Conservation (phyloP, 2,888 invertebrate species). For the Pachliopta kotzebuea region DNA sequence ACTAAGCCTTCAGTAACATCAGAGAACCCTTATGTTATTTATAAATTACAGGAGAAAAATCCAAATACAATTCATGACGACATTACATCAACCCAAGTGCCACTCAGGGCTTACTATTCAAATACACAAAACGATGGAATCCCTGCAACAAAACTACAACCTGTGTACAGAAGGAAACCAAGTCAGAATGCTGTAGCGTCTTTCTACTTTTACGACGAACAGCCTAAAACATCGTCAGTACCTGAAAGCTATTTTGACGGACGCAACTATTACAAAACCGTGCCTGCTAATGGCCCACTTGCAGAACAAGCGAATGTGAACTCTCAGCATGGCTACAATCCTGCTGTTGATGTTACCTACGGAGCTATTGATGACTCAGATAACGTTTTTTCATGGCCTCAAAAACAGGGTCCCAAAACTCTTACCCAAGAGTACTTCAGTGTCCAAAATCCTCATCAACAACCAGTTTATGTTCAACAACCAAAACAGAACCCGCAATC, state of each 20-base stretch:
- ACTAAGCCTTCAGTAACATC: constrained; percentile 65
- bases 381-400: constrained; percentile 73
- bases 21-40: constrained; percentile 74
- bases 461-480: constrained; percentile 63
- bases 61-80: constrained; percentile 55
- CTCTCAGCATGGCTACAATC: constrained; percentile 57
- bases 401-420: constrained; percentile 74
- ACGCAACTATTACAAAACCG: constrained; percentile 69
- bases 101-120: constrained; percentile 82
- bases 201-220: constrained; percentile 86
- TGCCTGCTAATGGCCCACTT: constrained; percentile 48
- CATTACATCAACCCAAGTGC: constrained; percentile 81
- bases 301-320: constrained; percentile 52
- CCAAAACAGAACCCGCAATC: constrained; percentile 71
- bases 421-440: constrained; percentile 78
- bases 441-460: constrained; percentile 68
- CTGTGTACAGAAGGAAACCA: constrained; percentile 69
- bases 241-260: constrained; percentile 75
- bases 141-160: constrained; percentile 76
- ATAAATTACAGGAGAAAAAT: constrained; percentile 71
- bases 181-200: constrained; percentile 78
- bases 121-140: constrained; percentile 76
- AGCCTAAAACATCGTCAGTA: constrained; percentile 77
- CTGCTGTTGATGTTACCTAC: constrained; percentile 67
- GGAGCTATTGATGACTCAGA: constrained; percentile 71